Percentiles rank a stretch among this genome's conserved stretches.
phyloP scores from a whole-genome alignment of 2,888 invertebrate species.

The Punctoribates punctum region DNA sequence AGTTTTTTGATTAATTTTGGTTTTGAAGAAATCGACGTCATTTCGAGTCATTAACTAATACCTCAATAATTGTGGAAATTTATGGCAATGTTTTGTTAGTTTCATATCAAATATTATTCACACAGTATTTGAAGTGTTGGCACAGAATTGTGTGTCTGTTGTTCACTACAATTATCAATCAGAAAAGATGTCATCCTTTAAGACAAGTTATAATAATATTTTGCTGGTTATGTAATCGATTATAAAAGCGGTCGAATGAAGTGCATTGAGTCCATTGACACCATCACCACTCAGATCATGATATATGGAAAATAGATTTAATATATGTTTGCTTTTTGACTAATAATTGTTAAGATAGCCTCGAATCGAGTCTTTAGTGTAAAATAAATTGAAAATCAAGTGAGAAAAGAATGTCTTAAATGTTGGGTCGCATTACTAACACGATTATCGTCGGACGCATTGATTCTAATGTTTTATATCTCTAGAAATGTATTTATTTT shows the following conservation, averaged over 20 bases:
- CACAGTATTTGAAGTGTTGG: not conserved
- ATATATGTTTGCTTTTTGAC: not conserved
- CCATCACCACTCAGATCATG: not conserved
- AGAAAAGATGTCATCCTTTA: constrained; percentile 32
- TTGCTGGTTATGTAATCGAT: constrained; percentile 7
- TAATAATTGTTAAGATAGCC: constrained; percentile 26
- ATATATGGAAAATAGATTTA: constrained; percentile 10
- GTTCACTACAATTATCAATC: not conserved
- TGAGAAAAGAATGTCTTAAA: not conserved
- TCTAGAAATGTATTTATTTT: not conserved
- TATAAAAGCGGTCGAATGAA: constrained; percentile 24
- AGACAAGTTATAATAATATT: constrained; percentile 12
- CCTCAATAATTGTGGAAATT: not conserved
- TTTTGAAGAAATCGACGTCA: not conserved
- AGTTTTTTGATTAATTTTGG: constrained; percentile 11
- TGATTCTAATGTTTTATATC: not conserved
- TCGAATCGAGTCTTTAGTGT: not conserved
- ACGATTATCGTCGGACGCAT: not conserved
- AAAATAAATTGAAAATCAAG: not conserved
- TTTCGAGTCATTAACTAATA: not conserved
- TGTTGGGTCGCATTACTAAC: constrained; percentile 17
- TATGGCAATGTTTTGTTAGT: not conserved
- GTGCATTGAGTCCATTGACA: constrained; percentile 18
- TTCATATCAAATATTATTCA: not conserved
- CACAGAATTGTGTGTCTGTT: not conserved